Evolutionary conservation across 2,113 vertebrate genomes (phyloP).

Genomic region (Paradisaea rubra): DNA sequence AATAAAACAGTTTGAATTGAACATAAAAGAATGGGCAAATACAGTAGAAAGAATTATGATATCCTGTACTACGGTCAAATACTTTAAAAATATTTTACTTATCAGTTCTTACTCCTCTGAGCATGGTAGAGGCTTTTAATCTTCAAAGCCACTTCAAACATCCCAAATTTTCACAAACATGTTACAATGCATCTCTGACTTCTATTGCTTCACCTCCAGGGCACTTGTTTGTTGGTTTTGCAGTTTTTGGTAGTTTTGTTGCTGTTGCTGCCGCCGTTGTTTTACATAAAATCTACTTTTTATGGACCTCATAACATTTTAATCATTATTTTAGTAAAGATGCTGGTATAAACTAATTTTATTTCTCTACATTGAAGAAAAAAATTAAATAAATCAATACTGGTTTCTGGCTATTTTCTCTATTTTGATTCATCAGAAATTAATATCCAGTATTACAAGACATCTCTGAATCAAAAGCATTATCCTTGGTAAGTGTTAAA

Average conservation of each 20-base stretch:
- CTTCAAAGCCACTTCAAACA: not conserved
- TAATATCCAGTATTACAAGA: not conserved
- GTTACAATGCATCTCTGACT: not conserved
- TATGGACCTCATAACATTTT: not conserved
- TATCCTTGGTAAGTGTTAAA: not conserved
- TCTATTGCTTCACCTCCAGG: not conserved
- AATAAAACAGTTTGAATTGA: not conserved
- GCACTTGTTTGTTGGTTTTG: not conserved
- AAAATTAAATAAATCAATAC: not conserved
- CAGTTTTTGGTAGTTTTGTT: not conserved
- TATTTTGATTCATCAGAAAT: not conserved
- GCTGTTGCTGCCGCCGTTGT: not conserved
- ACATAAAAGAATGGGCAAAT: not conserved
- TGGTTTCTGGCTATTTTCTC: not conserved
- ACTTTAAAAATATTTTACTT: not conserved
- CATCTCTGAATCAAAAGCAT: not conserved
- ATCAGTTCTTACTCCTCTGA: not conserved
- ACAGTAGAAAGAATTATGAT: not conserved
- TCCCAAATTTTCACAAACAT: not conserved
- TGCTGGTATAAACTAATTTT: not conserved
- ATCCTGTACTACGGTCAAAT: not conserved
- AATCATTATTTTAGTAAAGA: not conserved
- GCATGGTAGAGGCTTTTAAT: not conserved
- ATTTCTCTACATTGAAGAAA: not conserved
- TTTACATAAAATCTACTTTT: not conserved